Evolutionary conservation across 2,888 invertebrate species (phyloP), one percentile per base, ranked within the genome.

Genomic region (Allophyes oxyacanthae): DNA sequence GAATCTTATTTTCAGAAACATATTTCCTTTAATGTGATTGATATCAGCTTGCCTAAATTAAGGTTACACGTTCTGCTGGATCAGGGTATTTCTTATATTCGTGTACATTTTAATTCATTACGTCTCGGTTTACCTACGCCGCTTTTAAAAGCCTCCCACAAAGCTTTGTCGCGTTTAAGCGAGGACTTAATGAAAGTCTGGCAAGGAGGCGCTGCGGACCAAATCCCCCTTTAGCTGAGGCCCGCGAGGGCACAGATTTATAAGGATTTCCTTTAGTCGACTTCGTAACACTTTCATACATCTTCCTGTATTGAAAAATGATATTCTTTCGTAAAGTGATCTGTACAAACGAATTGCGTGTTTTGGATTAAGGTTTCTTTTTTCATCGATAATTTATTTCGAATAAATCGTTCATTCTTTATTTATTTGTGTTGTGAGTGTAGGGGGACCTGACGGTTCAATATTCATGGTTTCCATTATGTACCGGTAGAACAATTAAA

Each of bases 171-270:
- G 80, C 75, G 76, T 81, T 83, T 84, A 84, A 84, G 83, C 80
- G 81, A 65, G 72, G 83, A 84, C 85, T 87, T 90, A 88, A 89
- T 89, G 89, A 89, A 89, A 88, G 79, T 83, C 81, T 79, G 77
- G 78, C 72, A 71, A 81, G 82, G 79, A 80, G 82, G 78, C 83
- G 74, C 81, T 76, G 75, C 75, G 75, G 55, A 70, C 78, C 70
- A 77, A 85, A 82, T 82, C 83, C 80, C 80, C 81, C 73, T 76
- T 78, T 76, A 77, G 76, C 82, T 66, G 75, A 69, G 73, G 66
- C 62, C 73, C 77, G 73, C 69, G 69, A 77, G 75, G 78, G 67
- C 77, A 75, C 78, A 79, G 86, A 83, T 86, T 86, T 83, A 85
- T 78, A 79, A 81, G 78, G 84, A 84, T 85, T 85, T 83, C 70